Conservation (phyloP, 2,888 invertebrate species). For the Phanerotoma sp. region DNA sequence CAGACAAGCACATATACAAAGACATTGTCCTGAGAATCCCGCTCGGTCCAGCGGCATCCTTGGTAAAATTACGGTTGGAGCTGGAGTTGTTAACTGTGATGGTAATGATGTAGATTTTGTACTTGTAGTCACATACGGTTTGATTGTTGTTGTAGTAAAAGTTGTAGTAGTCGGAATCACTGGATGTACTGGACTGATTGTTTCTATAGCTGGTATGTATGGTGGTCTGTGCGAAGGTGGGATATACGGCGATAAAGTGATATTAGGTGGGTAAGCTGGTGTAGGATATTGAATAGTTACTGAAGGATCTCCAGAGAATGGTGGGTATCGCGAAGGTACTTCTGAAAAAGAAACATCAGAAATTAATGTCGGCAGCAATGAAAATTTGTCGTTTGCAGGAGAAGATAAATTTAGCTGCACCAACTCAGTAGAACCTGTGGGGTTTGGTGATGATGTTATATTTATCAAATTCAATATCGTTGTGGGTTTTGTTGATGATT, state of each 20-base stretch:
- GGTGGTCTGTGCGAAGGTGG: background rate
- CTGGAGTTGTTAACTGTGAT: background rate
- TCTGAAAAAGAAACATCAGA: too few species aligned
- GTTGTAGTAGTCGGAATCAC: too few species aligned
- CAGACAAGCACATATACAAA: conserved; percentile 29
- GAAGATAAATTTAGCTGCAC: too few species aligned
- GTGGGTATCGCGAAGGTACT: background rate
- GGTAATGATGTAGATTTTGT: background rate
- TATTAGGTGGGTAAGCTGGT: background rate
- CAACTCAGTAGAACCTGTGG: too few species aligned
- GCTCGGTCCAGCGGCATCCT: conserved; percentile 6
- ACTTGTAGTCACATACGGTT: background rate
- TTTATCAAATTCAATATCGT: too few species aligned
- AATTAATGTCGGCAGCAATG: too few species aligned
- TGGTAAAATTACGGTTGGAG: background rate
- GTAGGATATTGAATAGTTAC: background rate
- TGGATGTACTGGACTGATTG: too few species aligned
- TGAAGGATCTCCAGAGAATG: background rate
- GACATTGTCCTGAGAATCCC: conserved; percentile 19
- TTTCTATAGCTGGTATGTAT: background rate
- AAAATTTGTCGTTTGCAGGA: too few species aligned
- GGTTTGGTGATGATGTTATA: too few species aligned
- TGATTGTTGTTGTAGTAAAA: background rate
- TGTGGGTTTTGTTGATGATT: too few species aligned
- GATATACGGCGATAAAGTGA: too few species aligned